phyloP scores from a whole-genome alignment of 1,140 invertebrate species.

The Formica exsecta region DNA sequence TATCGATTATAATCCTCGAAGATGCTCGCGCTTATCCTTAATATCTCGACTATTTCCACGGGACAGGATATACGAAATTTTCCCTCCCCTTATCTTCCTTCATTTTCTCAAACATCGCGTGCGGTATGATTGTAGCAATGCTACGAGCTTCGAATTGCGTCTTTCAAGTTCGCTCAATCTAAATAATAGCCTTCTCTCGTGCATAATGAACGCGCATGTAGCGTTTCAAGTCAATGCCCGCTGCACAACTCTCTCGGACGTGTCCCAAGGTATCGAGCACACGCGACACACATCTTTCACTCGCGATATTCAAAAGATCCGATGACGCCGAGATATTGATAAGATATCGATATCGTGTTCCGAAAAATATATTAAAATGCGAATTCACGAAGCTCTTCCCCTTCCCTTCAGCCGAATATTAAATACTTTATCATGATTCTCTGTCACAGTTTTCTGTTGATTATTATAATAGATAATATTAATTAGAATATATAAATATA shows the following conservation, averaged over 20 bases:
- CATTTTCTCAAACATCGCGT: neutral
- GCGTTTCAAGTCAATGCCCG: conserved; percentile 54
- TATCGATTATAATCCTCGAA: neutral
- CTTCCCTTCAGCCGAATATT: neutral
- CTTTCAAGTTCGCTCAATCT: conserved; percentile 31
- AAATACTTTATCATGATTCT: neutral
- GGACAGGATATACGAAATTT: conserved; percentile 2
- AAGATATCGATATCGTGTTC: neutral
- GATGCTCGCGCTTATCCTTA: neutral
- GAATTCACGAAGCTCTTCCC: neutral
- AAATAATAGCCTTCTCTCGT: conserved; percentile 37
- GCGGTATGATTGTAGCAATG: neutral
- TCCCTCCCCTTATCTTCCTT: neutral
- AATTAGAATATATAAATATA: neutral
- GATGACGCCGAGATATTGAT: neutral
- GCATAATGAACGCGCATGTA: conserved; percentile 7
- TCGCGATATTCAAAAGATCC: neutral
- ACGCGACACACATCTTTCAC: conserved; percentile 32
- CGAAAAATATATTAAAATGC: neutral
- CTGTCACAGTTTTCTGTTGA: neutral
- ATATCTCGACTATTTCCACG: neutral
- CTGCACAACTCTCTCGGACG: conserved; percentile 51
- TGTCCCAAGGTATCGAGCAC: conserved; percentile 26
- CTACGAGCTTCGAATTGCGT: neutral
- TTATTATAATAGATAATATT: neutral